phyloP scores from a whole-genome alignment of 2,888 invertebrate genomes.

The Monopis laevigella region DNA sequence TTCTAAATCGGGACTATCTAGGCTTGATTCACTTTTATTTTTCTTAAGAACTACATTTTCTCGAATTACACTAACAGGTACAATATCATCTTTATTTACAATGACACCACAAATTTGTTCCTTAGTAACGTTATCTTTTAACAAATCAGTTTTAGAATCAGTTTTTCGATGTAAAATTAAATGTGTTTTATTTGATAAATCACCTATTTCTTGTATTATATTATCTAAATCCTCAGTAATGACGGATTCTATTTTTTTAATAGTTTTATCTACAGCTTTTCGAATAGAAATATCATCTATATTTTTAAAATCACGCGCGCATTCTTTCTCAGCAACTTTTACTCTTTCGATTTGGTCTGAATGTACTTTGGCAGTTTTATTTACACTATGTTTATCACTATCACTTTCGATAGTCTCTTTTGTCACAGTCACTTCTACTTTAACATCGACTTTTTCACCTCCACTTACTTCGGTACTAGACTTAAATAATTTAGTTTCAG shows the following conservation, averaged over 20 bases:
- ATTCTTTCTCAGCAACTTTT: not conserved
- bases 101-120: too few relatives aligned
- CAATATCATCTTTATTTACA: constrained; percentile 24
- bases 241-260: constrained; percentile 40
- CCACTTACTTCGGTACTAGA: constrained; percentile 31
- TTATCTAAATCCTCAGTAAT: constrained; percentile 51
- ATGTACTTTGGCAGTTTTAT: constrained; percentile 29
- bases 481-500: constrained; percentile 36
- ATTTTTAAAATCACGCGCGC: constrained; percentile 15
- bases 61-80: constrained; percentile 40
- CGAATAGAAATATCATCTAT: constrained; percentile 20
- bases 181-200: constrained; percentile 32
- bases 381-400: constrained; percentile 23
- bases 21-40: constrained; percentile 58
- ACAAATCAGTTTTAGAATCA: constrained; percentile 24
- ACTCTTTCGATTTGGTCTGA: constrained; percentile 27
- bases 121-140: constrained; percentile 30
- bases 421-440: constrained; percentile 32
- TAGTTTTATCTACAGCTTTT: constrained; percentile 30
- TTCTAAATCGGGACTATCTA: constrained; percentile 62
- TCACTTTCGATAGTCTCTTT: constrained; percentile 29
- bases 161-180: constrained; percentile 13
- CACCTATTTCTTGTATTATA: constrained; percentile 47
- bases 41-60: constrained; percentile 56
- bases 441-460: constrained; percentile 29